Evolutionary conservation across 23 tunicate species (phyloP).

Genomic region (Ascidia mentula): DNA sequence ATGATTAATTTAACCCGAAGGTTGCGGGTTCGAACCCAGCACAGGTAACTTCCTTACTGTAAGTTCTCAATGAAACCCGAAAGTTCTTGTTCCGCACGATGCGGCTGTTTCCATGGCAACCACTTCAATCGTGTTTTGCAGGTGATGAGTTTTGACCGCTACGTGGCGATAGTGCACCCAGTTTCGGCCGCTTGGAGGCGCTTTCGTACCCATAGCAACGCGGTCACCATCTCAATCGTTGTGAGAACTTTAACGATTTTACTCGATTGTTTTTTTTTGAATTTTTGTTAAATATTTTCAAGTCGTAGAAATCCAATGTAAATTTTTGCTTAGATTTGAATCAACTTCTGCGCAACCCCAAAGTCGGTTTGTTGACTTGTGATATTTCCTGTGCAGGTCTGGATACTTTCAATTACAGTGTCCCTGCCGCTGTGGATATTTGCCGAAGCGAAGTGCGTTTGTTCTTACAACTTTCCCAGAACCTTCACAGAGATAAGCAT

Average conservation of each 20-base stretch:
- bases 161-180: slow-evolving; percentile 76
- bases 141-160: slow-evolving; percentile 94
- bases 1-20: too few relatives aligned
- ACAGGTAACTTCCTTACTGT: too few relatives aligned
- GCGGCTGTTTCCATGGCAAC: not conserved
- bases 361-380: not conserved
- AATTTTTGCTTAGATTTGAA: not conserved
- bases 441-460: slow-evolving; percentile 35
- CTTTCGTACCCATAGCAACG: slow-evolving; percentile 50
- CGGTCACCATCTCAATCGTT: slow-evolving; percentile 33
- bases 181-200: slow-evolving; percentile 60
- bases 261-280: not conserved
- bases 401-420: slow-evolving; percentile 46
- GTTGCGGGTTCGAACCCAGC: not conserved
- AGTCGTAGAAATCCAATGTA: not conserved
- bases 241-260: slow-evolving; percentile 22
- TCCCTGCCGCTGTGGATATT: slow-evolving; percentile 49
- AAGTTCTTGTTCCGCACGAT: not conserved
- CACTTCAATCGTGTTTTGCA: not conserved
- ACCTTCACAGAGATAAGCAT: not conserved
- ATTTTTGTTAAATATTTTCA: not conserved
- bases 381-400: slow-evolving; percentile 26
- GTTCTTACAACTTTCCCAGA: slow-evolving; percentile 29
- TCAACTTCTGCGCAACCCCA: not conserved
- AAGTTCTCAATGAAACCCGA: too few relatives aligned